Evolutionary conservation across 1,140 invertebrate species (phyloP).

Genomic region (Dendrolimus punctatus): DNA sequence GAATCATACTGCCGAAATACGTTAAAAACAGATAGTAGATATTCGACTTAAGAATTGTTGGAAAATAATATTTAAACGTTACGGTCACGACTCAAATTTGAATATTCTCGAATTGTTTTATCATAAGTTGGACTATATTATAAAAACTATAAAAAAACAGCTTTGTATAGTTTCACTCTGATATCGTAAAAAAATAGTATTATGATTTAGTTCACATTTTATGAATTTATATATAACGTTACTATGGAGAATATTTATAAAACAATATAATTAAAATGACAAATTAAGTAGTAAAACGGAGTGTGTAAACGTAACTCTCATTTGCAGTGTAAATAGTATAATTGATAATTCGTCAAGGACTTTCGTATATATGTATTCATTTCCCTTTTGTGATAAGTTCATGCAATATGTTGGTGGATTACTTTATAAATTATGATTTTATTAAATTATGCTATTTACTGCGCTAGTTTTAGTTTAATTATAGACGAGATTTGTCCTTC

Average conservation of each 20-base stretch:
- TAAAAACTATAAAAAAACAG: no score
- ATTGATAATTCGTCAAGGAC: constrained; percentile 37
- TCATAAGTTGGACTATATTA: no score
- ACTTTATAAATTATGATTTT: constrained; percentile 25
- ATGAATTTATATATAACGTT: constrained; percentile 60
- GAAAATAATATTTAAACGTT: constrained; percentile 6
- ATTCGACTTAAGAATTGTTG: constrained; percentile 8
- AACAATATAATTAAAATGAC: constrained; percentile 54
- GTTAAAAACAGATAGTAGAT: constrained; percentile 28
- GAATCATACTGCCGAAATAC: constrained; percentile 37
- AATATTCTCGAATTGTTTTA: no score
- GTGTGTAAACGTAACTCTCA: constrained; percentile 49
- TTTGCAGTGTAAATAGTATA: constrained; percentile 67
- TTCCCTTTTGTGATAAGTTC: constrained; percentile 53
- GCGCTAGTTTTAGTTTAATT: constrained; percentile 34
- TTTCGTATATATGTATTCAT: constrained; percentile 20
- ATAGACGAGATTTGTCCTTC: no score
- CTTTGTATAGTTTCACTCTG: no score
- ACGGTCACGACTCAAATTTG: no score
- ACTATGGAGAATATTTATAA: constrained; percentile 47
- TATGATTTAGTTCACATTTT: constrained; percentile 56
- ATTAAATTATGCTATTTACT: constrained; percentile 35
- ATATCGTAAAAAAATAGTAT: constrained; percentile 32
- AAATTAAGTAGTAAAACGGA: constrained; percentile 56
- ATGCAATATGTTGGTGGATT: constrained; percentile 36